Percentiles rank a stretch among this genome's conserved stretches.
Evolutionary conservation across 1,140 invertebrate species (phyloP).

Genomic region (Apolygus lucorum): DNA sequence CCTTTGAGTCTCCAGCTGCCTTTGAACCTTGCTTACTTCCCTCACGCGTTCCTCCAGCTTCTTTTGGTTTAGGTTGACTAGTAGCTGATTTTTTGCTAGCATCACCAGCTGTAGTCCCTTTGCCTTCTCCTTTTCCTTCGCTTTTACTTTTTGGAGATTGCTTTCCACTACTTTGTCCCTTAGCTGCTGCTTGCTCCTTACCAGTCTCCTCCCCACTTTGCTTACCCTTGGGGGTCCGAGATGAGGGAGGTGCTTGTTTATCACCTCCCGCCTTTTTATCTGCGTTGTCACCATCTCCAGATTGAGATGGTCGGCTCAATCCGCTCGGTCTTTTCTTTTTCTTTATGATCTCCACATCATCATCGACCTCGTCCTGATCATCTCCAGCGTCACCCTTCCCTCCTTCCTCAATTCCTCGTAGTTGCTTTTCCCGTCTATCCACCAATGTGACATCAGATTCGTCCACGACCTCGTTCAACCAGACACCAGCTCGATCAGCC

Average conservation of each 20-base stretch:
- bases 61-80: background rate
- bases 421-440: background rate
- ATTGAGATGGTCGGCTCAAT: background rate
- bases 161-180: too few relatives aligned
- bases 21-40: too few relatives aligned
- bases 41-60: background rate
- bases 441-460: background rate
- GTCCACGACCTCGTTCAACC: background rate
- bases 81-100: background rate
- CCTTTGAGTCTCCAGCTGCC: too few relatives aligned
- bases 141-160: too few relatives aligned
- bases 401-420: background rate
- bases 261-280: background rate
- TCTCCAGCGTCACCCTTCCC: background rate
- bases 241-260: too few relatives aligned
- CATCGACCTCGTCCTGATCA: background rate
- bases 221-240: too few relatives aligned
- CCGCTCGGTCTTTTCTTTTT: background rate
- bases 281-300: background rate
- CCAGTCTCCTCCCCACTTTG: too few relatives aligned
- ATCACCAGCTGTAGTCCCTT: background rate
- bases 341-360: conserved; percentile 1
- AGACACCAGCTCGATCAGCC: background rate
- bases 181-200: too few relatives aligned
- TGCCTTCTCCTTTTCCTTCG: conserved; percentile 10